Evolutionary conservation across 2,888 invertebrate species (phyloP).

Genomic region (Digitonthophagus gazella): DNA sequence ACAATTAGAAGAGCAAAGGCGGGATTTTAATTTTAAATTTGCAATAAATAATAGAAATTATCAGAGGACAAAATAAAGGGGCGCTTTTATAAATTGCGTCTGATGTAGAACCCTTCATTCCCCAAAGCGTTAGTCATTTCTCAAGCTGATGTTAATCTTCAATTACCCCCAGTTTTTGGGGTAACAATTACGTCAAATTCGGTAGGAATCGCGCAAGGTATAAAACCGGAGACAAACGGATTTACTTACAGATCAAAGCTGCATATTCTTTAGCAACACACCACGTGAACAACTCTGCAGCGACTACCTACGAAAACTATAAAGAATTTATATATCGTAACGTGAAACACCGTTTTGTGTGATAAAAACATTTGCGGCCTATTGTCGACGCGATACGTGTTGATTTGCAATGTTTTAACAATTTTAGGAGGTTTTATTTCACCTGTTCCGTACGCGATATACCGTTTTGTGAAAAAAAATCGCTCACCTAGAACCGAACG

Average conservation of each 20-base stretch:
- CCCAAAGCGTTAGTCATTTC: background rate
- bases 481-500: background rate
- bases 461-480: no score
- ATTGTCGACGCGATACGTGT: background rate
- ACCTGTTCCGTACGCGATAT: background rate
- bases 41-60: background rate
- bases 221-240: no score
- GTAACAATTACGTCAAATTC: background rate
- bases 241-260: slow-evolving; percentile 7
- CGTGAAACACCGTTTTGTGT: background rate
- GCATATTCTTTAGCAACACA: no score
- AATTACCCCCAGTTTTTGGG: background rate
- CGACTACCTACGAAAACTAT: slow-evolving; percentile 6
- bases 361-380: slow-evolving; percentile 5
- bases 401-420: background rate
- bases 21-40: background rate
- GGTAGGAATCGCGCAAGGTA: no score
- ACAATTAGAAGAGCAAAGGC: background rate
- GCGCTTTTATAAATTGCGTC: background rate
- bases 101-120: background rate
- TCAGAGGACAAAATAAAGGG: background rate
- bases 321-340: slow-evolving; percentile 16
- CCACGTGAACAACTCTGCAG: no score
- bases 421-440: background rate
- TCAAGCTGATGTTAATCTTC: background rate